Evolutionary conservation across 2,888 invertebrate species (phyloP).

Genomic region (Amaurobius ferox): DNA sequence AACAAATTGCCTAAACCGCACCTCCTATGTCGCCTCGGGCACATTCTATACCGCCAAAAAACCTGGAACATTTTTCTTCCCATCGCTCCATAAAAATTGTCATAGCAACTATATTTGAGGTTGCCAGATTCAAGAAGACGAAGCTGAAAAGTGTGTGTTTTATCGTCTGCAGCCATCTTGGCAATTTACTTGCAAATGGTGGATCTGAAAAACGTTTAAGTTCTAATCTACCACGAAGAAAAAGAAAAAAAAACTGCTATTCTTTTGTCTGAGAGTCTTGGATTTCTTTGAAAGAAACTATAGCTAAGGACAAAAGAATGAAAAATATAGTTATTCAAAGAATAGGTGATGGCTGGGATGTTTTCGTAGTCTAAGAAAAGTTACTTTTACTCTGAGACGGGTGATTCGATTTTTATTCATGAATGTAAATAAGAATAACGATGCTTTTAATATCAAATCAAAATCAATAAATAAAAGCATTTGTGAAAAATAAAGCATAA

Average conservation of each 20-base stretch:
- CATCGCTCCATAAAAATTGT: neutral
- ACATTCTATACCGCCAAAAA: neutral
- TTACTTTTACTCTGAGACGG: neutral
- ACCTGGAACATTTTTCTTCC: neutral
- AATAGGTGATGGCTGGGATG: neutral
- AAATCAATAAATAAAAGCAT: no score
- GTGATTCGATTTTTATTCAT: neutral
- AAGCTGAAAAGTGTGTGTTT: neutral
- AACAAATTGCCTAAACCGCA: neutral
- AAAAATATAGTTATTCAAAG: neutral
- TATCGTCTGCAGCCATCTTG: slow-evolving; percentile 13
- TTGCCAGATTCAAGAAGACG: neutral
- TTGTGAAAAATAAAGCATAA: no score
- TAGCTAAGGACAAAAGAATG: neutral
- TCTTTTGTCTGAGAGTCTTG: no score
- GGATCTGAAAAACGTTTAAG: slow-evolving; percentile 15
- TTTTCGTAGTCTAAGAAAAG: slow-evolving; percentile 10
- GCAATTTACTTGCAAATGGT: slow-evolving; percentile 17
- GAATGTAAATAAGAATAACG: no score
- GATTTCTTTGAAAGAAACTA: neutral
- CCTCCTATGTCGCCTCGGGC: neutral
- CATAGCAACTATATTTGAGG: neutral
- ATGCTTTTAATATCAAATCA: no score
- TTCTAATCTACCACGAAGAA: neutral
- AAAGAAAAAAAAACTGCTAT: neutral